Conservation (phyloP, 2,113 vertebrate genomes). For the Poicephalus gulielmi region DNA sequence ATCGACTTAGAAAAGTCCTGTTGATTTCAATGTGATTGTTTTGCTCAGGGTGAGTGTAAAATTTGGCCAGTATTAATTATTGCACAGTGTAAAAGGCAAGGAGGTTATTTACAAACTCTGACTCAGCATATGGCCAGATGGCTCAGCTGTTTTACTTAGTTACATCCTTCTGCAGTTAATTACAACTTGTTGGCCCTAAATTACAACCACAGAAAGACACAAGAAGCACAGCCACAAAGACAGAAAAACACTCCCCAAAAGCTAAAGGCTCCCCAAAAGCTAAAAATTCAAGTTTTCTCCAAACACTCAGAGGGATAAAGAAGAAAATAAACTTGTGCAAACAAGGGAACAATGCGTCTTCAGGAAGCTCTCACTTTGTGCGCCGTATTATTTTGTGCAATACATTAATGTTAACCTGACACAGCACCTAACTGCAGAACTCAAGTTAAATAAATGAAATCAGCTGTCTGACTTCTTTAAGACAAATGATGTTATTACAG, state of each 20-base stretch:
- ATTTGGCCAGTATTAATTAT: not conserved
- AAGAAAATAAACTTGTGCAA: not conserved
- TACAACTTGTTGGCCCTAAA: not conserved
- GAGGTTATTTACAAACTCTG: not conserved
- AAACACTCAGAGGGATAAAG: not conserved
- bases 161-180: not conserved
- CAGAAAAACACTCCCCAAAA: not conserved
- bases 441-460: constrained; percentile 78
- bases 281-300: not conserved
- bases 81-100: not conserved
- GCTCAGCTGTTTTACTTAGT: not conserved
- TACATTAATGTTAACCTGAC: constrained; percentile 66
- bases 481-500: constrained; percentile 80
- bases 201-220: not conserved
- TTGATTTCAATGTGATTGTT: not conserved
- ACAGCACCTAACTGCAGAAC: constrained; percentile 62
- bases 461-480: constrained; percentile 76
- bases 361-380: constrained; percentile 4
- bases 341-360: not conserved
- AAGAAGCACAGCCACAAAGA: not conserved
- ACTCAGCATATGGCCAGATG: not conserved
- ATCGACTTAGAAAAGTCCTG: not conserved
- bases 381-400: constrained; percentile 27
- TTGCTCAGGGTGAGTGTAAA: not conserved
- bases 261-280: not conserved